Conservation (phyloP, 2,888 invertebrate species). For the Hydrotaea diabolus region DNA sequence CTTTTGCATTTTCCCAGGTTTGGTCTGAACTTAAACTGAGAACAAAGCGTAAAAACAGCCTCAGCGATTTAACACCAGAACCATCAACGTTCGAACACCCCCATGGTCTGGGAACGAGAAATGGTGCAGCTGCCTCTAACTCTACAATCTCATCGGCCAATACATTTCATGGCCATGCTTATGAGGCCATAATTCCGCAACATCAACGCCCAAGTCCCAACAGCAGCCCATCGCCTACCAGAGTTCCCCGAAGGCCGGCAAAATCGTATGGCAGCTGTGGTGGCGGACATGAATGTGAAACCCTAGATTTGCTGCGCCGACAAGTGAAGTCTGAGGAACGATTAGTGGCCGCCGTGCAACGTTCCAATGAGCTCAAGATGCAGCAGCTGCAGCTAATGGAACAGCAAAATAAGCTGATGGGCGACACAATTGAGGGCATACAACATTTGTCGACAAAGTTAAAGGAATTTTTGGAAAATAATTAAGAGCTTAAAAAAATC, state of each 20-base stretch:
- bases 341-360: not conserved
- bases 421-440: not conserved
- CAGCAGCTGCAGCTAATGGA: not conserved
- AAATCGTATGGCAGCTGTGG: not conserved
- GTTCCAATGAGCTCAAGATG: not conserved
- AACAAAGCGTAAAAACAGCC: not conserved
- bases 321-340: not conserved
- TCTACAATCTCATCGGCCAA: not conserved
- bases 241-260: not conserved
- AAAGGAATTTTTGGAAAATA: not conserved
- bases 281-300: too few relatives aligned
- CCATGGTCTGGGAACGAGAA: not conserved
- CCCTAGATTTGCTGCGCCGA: not conserved
- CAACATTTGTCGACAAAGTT: not conserved
- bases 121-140: not conserved
- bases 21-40: not conserved
- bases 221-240: not conserved
- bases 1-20: not conserved
- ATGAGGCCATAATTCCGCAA: not conserved
- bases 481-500: not conserved
- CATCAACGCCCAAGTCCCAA: not conserved
- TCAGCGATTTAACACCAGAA: not conserved
- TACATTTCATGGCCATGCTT: not conserved
- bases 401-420: not conserved
- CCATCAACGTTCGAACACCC: not conserved